Base-by-base conservation (phyloP, 2,888 invertebrate genomes). In the Lissonota sp. region DNA sequence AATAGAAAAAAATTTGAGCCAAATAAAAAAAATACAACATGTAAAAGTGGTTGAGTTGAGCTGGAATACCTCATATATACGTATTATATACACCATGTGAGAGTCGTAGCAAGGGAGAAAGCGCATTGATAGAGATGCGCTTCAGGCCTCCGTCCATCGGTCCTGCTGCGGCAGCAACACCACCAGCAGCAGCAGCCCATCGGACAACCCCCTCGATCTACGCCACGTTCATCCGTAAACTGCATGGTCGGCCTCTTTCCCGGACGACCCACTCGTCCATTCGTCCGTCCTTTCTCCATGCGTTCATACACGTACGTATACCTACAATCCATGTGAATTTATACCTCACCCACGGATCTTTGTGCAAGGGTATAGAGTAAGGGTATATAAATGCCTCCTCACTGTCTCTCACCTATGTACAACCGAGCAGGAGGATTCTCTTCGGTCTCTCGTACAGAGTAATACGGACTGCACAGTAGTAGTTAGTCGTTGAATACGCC, bases 111-210 rank as follows among this genome's bases (percentile, higher is more conserved):
- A 84, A 58, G 63, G 42, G 62, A 62, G 55, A 75, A 57, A n/a
- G 14, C 58, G 62, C 62, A 78, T 66, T 64, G 64, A 71, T 26
- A 26, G 70, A 79, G 67, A 79, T 75, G 71, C 67, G 55, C 71
- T 79, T 66, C 86, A 83, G 86, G 87, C 87, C 86, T 86, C 26
- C 86, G 82, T 86, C 84, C 86, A 86, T 89, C 89, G 86, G 86
- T 86, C 82, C 85, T 75, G 42, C 60, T 51, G 55, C 39, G 37
- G 46, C 66, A 57, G 70, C 12, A 67, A 72, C 51, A 73, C 62
- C 71, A 42, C 7, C 69, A 39, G 62, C 60, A 42, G n/a, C 69
- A 39, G 62, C 60, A 70, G 75, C 67, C 53, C 53, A 75, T 46
- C 53, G 72, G 63, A 62, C 70, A 71, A 66, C 10, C 69, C 60